Evolutionary conservation across 2,113 vertebrate genomes (phyloP), one percentile per base, ranked within the genome.

Genomic region (Osmerus mordax): DNA sequence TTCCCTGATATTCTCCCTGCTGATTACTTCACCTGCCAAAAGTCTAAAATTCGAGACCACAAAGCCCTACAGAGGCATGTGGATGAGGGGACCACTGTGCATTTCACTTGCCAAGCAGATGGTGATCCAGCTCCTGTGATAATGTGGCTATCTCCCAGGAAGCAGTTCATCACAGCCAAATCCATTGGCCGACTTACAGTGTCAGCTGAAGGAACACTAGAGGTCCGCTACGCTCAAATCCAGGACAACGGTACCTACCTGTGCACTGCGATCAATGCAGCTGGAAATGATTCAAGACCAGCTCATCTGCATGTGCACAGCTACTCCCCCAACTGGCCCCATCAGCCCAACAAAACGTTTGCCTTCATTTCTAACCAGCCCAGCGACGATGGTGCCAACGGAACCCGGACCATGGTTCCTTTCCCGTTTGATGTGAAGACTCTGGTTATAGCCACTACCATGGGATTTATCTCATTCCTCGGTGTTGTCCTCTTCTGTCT

Each of bases 351-450:
- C 89, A 99, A 98, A 89, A 98, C 97, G 78, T 96, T 99, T 59
- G 97, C 96, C 21, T 99, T 98, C 89, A 98, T 99, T 84, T 96
- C 94, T 83, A 99, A 99, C 91, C 96, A 97, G 91, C 96, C 96
- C 65, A 98, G 93, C 0, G 97, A 97, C 76, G 95, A 95, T 76
- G 93, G 95, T 76, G 91, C 94, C 81, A 99, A 99, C 81, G 97
- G 94, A 88, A 99, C 96, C 70, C 93, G 94, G 4, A 87, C 94
- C 85, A 93, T 93, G 19, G 93, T 96, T 88, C 92, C 94, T 86
- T 99, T 99, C 87, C 97, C 96, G 61, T 99, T 99, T 71, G 97
- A 99, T 90, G 96, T 99, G 87, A 99, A 98, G 92, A 99, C 97
- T 71, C 94, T 99, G 62, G 95, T 99, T 82, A 97, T 99, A 1